Percentiles rank a stretch among this genome's conserved stretches.
These are phyloP conservation scores for Monochamus alternatus DNA, from an alignment of 2,888 invertebrate species.

Conservation along the genomic window DNA sequence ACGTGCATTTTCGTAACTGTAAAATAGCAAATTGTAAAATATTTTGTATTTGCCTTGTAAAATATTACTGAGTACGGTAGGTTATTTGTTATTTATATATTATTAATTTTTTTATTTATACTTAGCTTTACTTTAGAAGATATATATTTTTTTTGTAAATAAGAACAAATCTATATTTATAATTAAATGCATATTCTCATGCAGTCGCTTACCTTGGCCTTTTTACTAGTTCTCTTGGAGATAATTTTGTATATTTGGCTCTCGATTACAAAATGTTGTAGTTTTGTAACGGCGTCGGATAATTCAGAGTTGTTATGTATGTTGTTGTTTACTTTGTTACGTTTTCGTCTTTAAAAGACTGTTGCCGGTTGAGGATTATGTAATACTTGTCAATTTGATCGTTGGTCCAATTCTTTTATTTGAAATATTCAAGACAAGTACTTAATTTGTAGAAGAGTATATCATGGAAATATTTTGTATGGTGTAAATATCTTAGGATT, in stretches of 20 bases:
- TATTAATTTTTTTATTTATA: slow-evolving; percentile 45
- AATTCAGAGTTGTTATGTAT: slow-evolving; percentile 50
- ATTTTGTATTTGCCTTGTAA: slow-evolving; percentile 49
- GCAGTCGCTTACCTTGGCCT: slow-evolving; percentile 50
- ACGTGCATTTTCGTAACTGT: slow-evolving; percentile 49
- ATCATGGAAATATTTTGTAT: slow-evolving; percentile 33
- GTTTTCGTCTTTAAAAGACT: slow-evolving; percentile 49
- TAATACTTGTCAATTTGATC: slow-evolving; percentile 42
- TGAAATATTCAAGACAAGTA: slow-evolving; percentile 39
- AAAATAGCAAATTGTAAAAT: slow-evolving; percentile 46
- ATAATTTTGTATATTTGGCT: slow-evolving; percentile 43
- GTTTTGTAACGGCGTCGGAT: slow-evolving; percentile 58
- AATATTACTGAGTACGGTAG: slow-evolving; percentile 44
- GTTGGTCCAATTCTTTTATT: slow-evolving; percentile 33
- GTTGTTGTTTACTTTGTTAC: slow-evolving; percentile 50
- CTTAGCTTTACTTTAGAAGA: slow-evolving; percentile 36
- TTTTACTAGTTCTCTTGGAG: slow-evolving; percentile 37
- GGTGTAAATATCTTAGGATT: slow-evolving; percentile 32
- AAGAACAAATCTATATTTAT: slow-evolving; percentile 49
- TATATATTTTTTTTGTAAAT: slow-evolving; percentile 45
- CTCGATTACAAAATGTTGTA: slow-evolving; percentile 59
- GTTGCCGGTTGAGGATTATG: slow-evolving; percentile 30
- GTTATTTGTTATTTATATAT: slow-evolving; percentile 46
- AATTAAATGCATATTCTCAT: slow-evolving; percentile 45
- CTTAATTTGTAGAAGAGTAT: slow-evolving; percentile 35